Evolutionary conservation across 2,113 vertebrate genomes (phyloP).

Genomic region (Steatornis caripensis): DNA sequence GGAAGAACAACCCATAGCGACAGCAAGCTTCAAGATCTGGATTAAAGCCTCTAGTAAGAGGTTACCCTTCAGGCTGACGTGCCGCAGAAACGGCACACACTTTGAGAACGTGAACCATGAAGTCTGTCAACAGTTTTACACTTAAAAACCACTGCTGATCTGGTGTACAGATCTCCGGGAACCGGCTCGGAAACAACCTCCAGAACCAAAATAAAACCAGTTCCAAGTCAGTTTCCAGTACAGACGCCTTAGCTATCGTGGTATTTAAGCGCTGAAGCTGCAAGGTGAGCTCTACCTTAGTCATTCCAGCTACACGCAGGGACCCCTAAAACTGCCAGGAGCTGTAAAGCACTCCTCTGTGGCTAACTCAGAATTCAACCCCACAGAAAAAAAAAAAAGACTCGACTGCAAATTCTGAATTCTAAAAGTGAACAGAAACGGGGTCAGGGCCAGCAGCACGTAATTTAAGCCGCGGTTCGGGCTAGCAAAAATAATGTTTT

Average conservation of each 20-base stretch:
- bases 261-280: not conserved
- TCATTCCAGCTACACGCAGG: not conserved
- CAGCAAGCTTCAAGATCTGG: not conserved
- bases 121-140: not conserved
- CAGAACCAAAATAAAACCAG: not conserved
- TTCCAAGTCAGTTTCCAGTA: not conserved
- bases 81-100: not conserved
- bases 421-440: not conserved
- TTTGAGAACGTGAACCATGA: not conserved
- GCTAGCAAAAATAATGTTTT: not conserved
- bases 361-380: not conserved
- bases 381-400: not conserved
- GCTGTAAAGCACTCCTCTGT: not conserved
- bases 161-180: not conserved
- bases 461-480: not conserved
- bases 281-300: not conserved
- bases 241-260: accelerated
- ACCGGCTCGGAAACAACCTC: not conserved
- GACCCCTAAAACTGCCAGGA: not conserved
- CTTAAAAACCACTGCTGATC: not conserved
- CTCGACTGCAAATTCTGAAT: not conserved
- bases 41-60: not conserved
- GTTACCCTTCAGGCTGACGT: not conserved
- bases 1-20: not conserved
- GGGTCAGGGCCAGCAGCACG: not conserved